Evolutionary conservation across 1,140 invertebrate genomes (phyloP), one percentile per base, ranked within the genome.

Genomic region (Ostrea edulis): DNA sequence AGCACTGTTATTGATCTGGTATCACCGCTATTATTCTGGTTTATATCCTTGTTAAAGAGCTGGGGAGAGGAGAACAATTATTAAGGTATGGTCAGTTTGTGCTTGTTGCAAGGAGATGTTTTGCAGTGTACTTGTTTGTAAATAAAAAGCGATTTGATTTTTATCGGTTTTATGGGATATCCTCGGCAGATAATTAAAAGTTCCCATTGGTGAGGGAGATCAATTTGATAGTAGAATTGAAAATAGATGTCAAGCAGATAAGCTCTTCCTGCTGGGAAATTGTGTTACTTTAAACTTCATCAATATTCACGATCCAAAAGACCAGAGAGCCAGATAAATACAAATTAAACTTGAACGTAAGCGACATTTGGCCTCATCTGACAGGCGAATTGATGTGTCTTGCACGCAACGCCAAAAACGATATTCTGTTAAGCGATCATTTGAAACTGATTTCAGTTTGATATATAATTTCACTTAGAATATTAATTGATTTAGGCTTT

Each of bases 161-260:
- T 44, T 44, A 44, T 44, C 35, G 35, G 35, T 44, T 44, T 44
- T 44, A 44, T 44, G 35, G 35, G 55, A 17, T n/a, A 62, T 62
- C 55, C 55, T 62, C 14, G 17, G 17, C 55, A 17, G 17, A 62
- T 62, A 62, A 62, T 62, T 62, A 62, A 62, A 62, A 12, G 68
- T 35, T 77, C 35, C 25, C 25, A 14, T 62, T 77, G 25, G 22
- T 29, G 68, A 35, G 68, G 22, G 25, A 44, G 68, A 77, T 77
- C 29, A 14, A 29, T 77, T 22, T 17, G 68, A 77, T 77, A 29
- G 14, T 11, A 25, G 25, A 25, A 77, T 77, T 77, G 68, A 77
- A 77, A 77, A 77, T 29, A 25, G 68, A 77, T 77, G 68, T 77
- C 68, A 12, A 77, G 25, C 68, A 77, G 68, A 77, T 77, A 77